Percentiles rank a stretch among this genome's conserved stretches.
Evolutionary conservation across 1,140 invertebrate species (phyloP).

Genomic region (Drosophila sp.): DNA sequence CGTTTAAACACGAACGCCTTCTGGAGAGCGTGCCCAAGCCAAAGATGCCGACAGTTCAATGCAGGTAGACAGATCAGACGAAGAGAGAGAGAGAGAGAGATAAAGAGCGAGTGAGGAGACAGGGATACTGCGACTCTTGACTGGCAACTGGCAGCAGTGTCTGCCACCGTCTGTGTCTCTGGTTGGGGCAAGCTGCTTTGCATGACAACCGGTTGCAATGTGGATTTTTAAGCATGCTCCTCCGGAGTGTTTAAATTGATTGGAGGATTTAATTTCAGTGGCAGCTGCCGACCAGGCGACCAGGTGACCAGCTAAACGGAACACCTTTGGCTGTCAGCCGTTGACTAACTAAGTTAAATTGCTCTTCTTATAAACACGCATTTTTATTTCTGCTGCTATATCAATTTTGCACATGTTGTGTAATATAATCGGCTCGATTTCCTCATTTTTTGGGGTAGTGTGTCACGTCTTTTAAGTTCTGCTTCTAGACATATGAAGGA

Average conservation of each 20-base stretch:
- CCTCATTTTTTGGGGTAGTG: conserved; percentile 1
- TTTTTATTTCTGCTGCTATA: neutral
- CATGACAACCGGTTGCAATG: conserved; percentile 76
- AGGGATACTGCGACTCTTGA: conserved; percentile 6
- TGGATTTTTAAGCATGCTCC: conserved; percentile 57
- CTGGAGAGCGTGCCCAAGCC: conserved; percentile 25
- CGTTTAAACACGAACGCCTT: conserved; percentile 50
- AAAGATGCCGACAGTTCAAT: conserved; percentile 44
- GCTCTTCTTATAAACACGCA: conserved; percentile 10
- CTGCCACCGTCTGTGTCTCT: conserved; percentile 32
- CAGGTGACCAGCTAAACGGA: conserved; percentile 37
- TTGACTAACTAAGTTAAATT: conserved; percentile 61
- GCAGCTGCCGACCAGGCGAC: conserved; percentile 58
- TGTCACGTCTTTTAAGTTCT: conserved; percentile 13
- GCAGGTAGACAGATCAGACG: conserved; percentile 31
- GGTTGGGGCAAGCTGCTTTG: conserved; percentile 65
- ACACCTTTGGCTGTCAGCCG: conserved; percentile 57
- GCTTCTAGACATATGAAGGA: no score
- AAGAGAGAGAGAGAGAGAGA: neutral
- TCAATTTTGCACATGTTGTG: conserved; percentile 58
- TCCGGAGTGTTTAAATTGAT: conserved; percentile 72
- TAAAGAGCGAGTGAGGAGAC: neutral
- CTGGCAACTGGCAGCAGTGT: conserved; percentile 20
- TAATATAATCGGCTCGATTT: conserved; percentile 29
- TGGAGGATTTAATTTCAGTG: conserved; percentile 81